Evolutionary conservation across 2,797 vertebrate genomes (phyloP).

Genomic region (Onychomys arenicola): DNA sequence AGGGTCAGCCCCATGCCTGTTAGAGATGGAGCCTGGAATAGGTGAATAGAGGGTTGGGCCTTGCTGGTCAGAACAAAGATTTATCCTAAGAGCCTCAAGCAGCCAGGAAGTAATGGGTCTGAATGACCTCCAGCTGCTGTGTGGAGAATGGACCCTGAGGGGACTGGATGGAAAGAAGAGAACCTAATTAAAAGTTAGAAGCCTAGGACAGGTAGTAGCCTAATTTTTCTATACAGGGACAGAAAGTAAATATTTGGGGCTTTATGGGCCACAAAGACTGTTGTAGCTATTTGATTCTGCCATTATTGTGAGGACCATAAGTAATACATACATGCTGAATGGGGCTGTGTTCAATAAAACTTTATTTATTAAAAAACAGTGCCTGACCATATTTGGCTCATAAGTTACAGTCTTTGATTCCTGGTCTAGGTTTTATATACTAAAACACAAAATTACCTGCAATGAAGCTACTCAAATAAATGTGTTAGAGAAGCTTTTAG

Average conservation of each 20-base stretch:
- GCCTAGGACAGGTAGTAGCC: not conserved
- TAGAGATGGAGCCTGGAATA: no score
- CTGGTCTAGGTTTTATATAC: not conserved
- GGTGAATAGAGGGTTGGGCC: no score
- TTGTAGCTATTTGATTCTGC: not conserved
- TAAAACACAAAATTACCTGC: not conserved
- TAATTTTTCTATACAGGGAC: not conserved
- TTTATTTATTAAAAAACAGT: not conserved
- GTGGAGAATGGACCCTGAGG: not conserved
- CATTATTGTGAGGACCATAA: not conserved
- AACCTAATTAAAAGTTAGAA: not conserved
- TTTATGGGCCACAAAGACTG: not conserved
- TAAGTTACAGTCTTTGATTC: not conserved
- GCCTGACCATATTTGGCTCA: not conserved
- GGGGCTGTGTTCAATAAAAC: not conserved
- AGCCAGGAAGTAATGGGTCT: not conserved
- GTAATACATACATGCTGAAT: not conserved
- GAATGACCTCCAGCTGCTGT: not conserved
- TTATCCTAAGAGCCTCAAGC: not conserved
- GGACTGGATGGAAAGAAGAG: not conserved
- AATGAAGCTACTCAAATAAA: not conserved
- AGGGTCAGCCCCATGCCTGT: fast-evolving
- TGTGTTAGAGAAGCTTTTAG: not conserved
- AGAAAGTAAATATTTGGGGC: not conserved
- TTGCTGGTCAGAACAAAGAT: not conserved